Base-by-base conservation (phyloP, 2,888 invertebrate genomes). In the Hecatera dysodea region DNA sequence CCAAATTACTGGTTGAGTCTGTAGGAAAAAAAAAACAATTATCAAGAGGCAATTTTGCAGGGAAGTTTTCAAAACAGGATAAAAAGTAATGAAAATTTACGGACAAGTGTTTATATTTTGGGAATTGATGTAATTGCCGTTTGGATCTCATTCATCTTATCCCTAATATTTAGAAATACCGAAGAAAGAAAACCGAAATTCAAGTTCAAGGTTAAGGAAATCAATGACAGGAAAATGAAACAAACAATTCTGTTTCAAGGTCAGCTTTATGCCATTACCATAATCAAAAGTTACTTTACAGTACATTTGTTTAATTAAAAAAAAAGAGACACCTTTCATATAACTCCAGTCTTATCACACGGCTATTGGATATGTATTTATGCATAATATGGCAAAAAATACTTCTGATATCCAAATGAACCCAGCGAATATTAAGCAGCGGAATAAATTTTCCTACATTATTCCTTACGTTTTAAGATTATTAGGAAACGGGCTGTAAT, bases 1-100 rank as follows among this genome's bases (percentile, higher is more conserved):
- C 98, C 98, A 98, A 39, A 98, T 97, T 0, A 98, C 98, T 0
- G 98, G 98, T 91, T 98, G 97, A 6, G 97, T 96, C 97, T 97
- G 91, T 63, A 64, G 63, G 27, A 7, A 67, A 44, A 75, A 67
- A n/a, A 39, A 9, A 52, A 29, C 8, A 33, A 33, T 15, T 11
- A 48, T 6, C 11, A 29, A 48, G 2, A 46, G 42, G 15, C 1
- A 39, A 33, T 27, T 22, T 17, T n/a, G 8, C 39, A 6, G 2
- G 2, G 22, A 33, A n/a, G 27, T 44, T 11, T 27, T 53, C 15
- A 46, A 53, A 36, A 22, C 12, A 22, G 22, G 22, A 50, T n/a
- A 36, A 33, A 17, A 46, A 22, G n/a, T 9, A 24, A 27, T 8
- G 11, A n/a, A 44, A 42, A 19, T 22, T 19, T 2, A 19, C 3